phyloP scores from a whole-genome alignment of 2,888 invertebrate genomes.

The Lepidochitona cinerea region DNA sequence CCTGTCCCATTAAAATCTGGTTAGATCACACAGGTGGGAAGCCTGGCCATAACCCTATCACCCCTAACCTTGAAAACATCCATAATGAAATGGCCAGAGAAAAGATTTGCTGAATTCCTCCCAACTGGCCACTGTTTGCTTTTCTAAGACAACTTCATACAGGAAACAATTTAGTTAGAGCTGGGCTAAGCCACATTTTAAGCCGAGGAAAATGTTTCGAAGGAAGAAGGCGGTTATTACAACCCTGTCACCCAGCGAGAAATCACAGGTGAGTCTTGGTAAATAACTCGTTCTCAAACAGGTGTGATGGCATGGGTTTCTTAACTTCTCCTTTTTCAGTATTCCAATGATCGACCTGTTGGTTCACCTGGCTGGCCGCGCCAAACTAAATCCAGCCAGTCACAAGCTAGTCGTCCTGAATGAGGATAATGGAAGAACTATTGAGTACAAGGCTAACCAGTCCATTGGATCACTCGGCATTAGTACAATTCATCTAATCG shows the following conservation, averaged over 20 bases:
- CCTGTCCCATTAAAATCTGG: too few species aligned
- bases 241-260: background rate
- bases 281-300: conserved; percentile 5
- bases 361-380: conserved; percentile 80
- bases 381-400: conserved; percentile 79
- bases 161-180: background rate
- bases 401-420: conserved; percentile 78
- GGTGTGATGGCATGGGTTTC: background rate
- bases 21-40: too few species aligned
- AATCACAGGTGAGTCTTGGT: background rate
- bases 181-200: too few species aligned
- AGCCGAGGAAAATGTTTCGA: conserved; percentile 4
- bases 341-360: conserved; percentile 85
- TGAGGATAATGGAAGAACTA: conserved; percentile 73
- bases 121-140: background rate
- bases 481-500: conserved; percentile 73
- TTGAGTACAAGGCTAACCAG: conserved; percentile 82
- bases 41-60: background rate
- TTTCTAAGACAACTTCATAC: background rate
- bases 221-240: conserved; percentile 1
- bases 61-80: background rate
- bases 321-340: conserved; percentile 72
- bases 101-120: background rate
- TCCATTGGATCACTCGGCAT: conserved; percentile 78
- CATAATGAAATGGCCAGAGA: conserved; percentile 11